Evolutionary conservation across 2,888 invertebrate genomes (phyloP), one percentile per base, ranked within the genome.

Genomic region (Apodemia hepburni): DNA sequence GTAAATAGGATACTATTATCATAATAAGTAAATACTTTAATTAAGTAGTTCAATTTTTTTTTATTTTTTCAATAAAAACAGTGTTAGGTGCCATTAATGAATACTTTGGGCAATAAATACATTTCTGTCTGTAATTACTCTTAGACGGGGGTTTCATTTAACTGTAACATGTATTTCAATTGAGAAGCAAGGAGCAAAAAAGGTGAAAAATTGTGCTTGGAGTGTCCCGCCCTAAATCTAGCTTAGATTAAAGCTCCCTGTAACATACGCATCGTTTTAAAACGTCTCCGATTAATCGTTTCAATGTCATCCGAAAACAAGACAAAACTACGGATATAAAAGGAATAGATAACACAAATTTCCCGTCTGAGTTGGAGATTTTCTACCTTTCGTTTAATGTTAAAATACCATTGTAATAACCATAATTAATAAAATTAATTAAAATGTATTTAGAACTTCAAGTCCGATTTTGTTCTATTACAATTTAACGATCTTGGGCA

Each of bases 181-280:
- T 42, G 15, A 15, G 15, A 42, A 42, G 49, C 18, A 51, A 18
- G 22, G 18, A 22, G 18, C 11, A 51, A 51, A 9, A 7, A 8
- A n/a, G 4, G 3, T 11, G 12, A 49, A 18, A 51, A 22, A 51
- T 18, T 65, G 67, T 68, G 66, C 69, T 69, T 66, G 68, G 72
- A 69, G 69, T 66, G 64, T 68, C 66, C 82, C 78, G 70, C 79
- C 83, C 86, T 88, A 86, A 85, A 75, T 79, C 88, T 90, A 90
- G 79, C 89, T 88, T 89, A 90, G 80, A 82, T 85, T 84, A 84
- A 84, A 85, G 84, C 86, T 90, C 90, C 90, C 90, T 91, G 90
- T 90, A 86, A 81, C 79, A 73, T 77, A 73, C 78, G 73, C 75
- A 74, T 75, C 76, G 70, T 71, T 70, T 70, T 70, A 71, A 73